Conservation (phyloP, 2,888 invertebrate species). For the Parnassius orleans region DNA sequence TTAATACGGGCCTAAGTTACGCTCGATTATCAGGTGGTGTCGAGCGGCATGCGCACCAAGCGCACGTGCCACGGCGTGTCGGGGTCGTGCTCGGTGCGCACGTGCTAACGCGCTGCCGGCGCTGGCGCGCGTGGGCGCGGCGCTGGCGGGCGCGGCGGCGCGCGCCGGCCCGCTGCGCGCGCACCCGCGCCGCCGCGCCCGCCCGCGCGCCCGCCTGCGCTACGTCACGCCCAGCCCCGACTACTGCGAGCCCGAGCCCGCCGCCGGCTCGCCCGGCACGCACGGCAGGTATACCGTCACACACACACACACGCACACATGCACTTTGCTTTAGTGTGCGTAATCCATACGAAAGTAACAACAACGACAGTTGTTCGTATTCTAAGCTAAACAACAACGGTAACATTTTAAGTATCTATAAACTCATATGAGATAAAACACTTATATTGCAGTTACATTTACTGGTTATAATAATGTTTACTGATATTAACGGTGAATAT, state of each 20-base stretch:
- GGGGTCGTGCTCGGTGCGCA: slow-evolving; percentile 90
- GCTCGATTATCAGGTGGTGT: slow-evolving; percentile 87
- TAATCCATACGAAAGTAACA: too few species aligned
- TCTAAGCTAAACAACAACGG: too few species aligned
- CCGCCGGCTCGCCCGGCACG: slow-evolving; percentile 88
- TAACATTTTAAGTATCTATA: too few species aligned
- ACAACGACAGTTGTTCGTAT: too few species aligned
- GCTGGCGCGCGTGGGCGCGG: slow-evolving; percentile 82
- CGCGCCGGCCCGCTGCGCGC: slow-evolving; percentile 69
- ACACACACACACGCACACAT: too few species aligned
- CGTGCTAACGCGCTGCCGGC: slow-evolving; percentile 89
- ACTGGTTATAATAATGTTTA: too few species aligned
- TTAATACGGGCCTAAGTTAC: too few species aligned
- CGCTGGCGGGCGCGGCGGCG: slow-evolving; percentile 63
- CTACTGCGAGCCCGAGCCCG: slow-evolving; percentile 88
- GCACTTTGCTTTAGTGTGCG: too few species aligned
- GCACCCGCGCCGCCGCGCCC: slow-evolving; percentile 56
- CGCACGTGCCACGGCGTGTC: slow-evolving; percentile 94
- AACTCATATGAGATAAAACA: too few species aligned
- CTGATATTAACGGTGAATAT: too few species aligned
- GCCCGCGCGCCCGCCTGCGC: slow-evolving; percentile 82
- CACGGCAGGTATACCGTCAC: slow-evolving; percentile 82
- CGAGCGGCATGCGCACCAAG: slow-evolving; percentile 76
- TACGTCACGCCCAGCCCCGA: slow-evolving; percentile 91
- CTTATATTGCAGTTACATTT: too few species aligned